Percentiles rank a stretch among this genome's conserved stretches.
These are phyloP conservation scores for Aethina tumida DNA, from an alignment of 1,140 invertebrate species.

Conservation along the genomic window DNA sequence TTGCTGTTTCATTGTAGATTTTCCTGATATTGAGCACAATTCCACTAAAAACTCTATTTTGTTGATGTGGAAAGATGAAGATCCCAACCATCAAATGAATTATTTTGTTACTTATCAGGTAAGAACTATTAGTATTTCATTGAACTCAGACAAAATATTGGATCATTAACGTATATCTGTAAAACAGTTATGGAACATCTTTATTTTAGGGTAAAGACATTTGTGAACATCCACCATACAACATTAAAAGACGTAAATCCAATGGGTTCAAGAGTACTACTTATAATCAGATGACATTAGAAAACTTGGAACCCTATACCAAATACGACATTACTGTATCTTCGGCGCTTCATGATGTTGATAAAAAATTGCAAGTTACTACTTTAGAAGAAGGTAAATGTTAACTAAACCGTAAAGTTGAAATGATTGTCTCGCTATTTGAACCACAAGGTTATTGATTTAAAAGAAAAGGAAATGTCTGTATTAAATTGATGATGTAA, in stretches of 20 bases:
- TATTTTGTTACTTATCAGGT: slow-evolving; percentile 27
- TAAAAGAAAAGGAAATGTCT: too few species aligned
- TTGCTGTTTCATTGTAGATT: slow-evolving; percentile 21
- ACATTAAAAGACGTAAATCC: slow-evolving; percentile 16
- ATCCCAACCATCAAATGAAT: slow-evolving; percentile 18
- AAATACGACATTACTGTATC: slow-evolving; percentile 23
- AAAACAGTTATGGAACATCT: too few species aligned
- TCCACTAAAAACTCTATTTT: slow-evolving; percentile 19
- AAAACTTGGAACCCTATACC: slow-evolving; percentile 20
- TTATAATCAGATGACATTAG: slow-evolving; percentile 19
- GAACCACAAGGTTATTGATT: neutral
- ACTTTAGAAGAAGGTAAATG: slow-evolving; percentile 21
- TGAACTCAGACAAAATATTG: slow-evolving; percentile 4
- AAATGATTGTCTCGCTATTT: neutral
- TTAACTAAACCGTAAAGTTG: neutral
- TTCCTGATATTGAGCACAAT: slow-evolving; percentile 13
- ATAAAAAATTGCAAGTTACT: slow-evolving; percentile 12
- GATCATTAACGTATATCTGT: neutral
- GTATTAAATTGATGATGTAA: too few species aligned
- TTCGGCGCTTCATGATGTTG: slow-evolving; percentile 20
- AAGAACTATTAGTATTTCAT: slow-evolving; percentile 2
- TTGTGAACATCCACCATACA: slow-evolving; percentile 13
- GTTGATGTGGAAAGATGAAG: slow-evolving; percentile 20
- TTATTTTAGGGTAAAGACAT: slow-evolving; percentile 21
- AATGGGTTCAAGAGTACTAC: slow-evolving; percentile 25